Evolutionary conservation across 2,797 vertebrate species (phyloP), one percentile per base, ranked within the genome.

Genomic region (Pseudochaenichthys georgianus): DNA sequence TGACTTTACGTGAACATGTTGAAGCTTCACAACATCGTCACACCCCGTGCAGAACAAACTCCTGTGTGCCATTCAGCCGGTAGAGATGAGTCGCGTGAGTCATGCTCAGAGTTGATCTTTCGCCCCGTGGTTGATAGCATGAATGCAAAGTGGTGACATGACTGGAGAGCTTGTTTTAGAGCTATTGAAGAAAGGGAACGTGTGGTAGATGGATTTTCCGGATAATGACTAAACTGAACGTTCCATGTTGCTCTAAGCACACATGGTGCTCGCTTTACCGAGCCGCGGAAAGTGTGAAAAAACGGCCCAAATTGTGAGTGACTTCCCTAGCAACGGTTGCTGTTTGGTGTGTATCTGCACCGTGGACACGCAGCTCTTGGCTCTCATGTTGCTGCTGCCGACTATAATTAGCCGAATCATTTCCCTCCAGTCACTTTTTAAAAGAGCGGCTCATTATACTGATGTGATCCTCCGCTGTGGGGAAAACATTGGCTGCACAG

Each of bases 351-450:
- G 78, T 53, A 65, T 77, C 75, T 43, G 51, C 55, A 57, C 77
- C 72, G 66, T 43, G 3, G 75, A 17, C 66, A 16, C 8, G 34
- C 34, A 16, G 58, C 70, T 80, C 72, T 69, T 75, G 75, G 86
- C 86, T 64, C 87, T 84, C 66, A 41, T 73, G 77, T 86, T 76
- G 81, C 89, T 82, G 68, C 78, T 75, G 34, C 34, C 34, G 70
- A 78, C 91, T 93, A 94, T 91, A 93, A 89, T 91, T 93, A 93
- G 87, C 71, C 67, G 17, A 48, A 88, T 77, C 70, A 53, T 85
- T 81, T 77, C 65, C 78, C 64, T 84, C 80, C 52, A 67, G 78
- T 86, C 41, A 1, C 16, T 75, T 65, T 60, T 81, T 75, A 55
- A 80, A 78, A 78, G 84, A 73, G 78, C 46, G 50, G 77, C 75